Evolutionary conservation across 2,888 invertebrate species (phyloP).

Genomic region (Linnaemya tessellans): DNA sequence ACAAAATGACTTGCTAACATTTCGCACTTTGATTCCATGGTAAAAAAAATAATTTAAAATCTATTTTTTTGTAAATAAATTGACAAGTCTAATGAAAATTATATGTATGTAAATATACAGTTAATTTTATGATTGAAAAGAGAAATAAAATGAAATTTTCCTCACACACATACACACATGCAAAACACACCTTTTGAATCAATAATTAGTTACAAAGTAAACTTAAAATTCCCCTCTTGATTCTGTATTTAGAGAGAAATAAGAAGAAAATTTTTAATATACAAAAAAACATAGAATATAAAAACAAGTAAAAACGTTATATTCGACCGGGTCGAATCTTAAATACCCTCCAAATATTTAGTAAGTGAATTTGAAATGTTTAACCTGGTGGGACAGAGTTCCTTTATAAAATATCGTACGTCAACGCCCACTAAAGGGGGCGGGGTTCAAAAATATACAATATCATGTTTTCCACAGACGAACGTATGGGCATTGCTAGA

Average conservation of each 20-base stretch:
- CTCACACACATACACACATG: background rate
- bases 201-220: conserved; percentile 54
- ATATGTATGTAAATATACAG: background rate
- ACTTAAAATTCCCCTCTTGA: conserved; percentile 43
- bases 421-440: no score
- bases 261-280: conserved; percentile 13
- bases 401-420: no score
- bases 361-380: no score
- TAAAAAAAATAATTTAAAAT: conserved; percentile 3
- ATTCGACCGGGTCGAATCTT: no score
- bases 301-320: no score
- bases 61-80: conserved; percentile 32
- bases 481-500: no score
- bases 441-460: no score
- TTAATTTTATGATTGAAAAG: conserved; percentile 47
- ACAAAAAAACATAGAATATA: no score
- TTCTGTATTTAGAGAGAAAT: background rate
- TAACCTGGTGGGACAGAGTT: no score
- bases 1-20: conserved; percentile 49
- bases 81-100: background rate
- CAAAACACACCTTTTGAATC: conserved; percentile 46
- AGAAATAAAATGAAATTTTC: conserved; percentile 21
- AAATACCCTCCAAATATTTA: no score
- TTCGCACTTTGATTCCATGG: conserved; percentile 55
- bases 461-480: no score